A percentile compares a stretch with the other conserved stretches of the same genome.
These are phyloP conservation scores for Lumbricus terrestris DNA, from an alignment of 2,888 invertebrate species.

Conservation along the genomic window DNA sequence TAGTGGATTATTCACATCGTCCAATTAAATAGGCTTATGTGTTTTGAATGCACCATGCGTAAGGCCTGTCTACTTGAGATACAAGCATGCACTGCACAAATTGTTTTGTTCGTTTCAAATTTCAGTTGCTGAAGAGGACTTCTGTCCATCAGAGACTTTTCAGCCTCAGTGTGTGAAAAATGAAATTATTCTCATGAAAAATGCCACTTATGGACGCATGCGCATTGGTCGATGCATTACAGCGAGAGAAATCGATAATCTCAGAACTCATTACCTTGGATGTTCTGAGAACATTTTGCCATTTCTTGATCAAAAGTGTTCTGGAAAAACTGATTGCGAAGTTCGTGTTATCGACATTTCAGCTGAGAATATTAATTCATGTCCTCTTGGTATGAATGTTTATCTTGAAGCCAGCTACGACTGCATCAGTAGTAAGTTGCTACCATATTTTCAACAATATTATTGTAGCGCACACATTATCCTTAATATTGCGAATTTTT, in stretches of 20 bases:
- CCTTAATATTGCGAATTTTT: too few species aligned
- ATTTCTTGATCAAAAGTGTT: conserved; percentile 20
- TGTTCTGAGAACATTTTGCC: conserved; percentile 19
- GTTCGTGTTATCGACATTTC: neutral
- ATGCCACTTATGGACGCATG: neutral
- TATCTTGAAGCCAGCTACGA: conserved; percentile 25
- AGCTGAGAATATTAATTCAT: neutral
- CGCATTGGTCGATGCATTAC: neutral
- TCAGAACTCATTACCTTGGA: conserved; percentile 10
- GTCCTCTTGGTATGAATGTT: neutral
- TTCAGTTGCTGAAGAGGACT: neutral
- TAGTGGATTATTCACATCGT: too few species aligned
- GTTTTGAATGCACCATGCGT: too few species aligned
- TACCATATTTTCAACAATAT: too few species aligned
- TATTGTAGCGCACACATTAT: too few species aligned
- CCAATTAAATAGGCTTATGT: too few species aligned
- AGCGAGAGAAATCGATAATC: neutral
- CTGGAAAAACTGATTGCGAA: conserved; percentile 15
- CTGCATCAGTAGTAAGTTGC: conserved; percentile 16
- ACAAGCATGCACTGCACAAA: too few species aligned
- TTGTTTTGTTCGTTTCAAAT: neutral
- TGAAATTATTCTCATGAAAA: neutral
- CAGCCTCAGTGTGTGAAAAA: neutral
- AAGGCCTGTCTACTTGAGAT: too few species aligned
- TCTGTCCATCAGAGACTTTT: neutral